Conservation (phyloP, 2,888 invertebrate species). For the Apotomis betuletana region DNA sequence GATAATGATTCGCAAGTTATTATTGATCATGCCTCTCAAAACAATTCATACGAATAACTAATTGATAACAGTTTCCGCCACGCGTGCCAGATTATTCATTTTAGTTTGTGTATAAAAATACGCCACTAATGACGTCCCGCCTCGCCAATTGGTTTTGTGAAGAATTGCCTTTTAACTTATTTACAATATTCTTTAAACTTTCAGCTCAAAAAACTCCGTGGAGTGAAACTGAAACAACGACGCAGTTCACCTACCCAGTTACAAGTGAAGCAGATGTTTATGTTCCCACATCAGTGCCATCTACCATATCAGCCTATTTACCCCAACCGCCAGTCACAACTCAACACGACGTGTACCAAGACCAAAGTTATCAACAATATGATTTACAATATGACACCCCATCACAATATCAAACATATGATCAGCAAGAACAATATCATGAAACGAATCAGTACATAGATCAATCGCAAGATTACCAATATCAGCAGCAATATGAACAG, state of each 20-base stretch:
- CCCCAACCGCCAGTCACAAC: slow-evolving; percentile 65
- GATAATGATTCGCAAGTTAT: background rate
- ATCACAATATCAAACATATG: slow-evolving; percentile 50
- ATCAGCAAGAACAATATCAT: slow-evolving; percentile 48
- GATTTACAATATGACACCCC: slow-evolving; percentile 58
- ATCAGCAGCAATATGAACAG: slow-evolving; percentile 48
- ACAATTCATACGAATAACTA: slow-evolving; percentile 45
- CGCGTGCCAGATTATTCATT: slow-evolving; percentile 47
- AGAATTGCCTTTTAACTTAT: slow-evolving; percentile 56
- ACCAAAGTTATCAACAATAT: slow-evolving; percentile 63
- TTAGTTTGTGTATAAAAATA: slow-evolving; percentile 51
- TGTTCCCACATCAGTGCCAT: slow-evolving; percentile 66
- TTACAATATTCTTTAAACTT: slow-evolving; percentile 66
- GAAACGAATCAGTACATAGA: slow-evolving; percentile 50
- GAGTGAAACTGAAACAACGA: slow-evolving; percentile 69
- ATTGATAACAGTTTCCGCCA: slow-evolving; percentile 72
- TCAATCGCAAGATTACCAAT: slow-evolving; percentile 50
- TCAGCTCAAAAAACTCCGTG: slow-evolving; percentile 78
- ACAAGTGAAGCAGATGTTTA: slow-evolving; percentile 67
- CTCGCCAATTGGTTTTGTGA: slow-evolving; percentile 60
- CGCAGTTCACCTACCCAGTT: slow-evolving; percentile 70
- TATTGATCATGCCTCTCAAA: slow-evolving; percentile 42
- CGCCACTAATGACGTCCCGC: slow-evolving; percentile 59
- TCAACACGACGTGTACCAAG: slow-evolving; percentile 63
- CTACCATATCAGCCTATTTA: slow-evolving; percentile 65